Evolutionary conservation across 2,113 vertebrate species (phyloP).

Genomic region (Hymenochirus boettgeri): DNA sequence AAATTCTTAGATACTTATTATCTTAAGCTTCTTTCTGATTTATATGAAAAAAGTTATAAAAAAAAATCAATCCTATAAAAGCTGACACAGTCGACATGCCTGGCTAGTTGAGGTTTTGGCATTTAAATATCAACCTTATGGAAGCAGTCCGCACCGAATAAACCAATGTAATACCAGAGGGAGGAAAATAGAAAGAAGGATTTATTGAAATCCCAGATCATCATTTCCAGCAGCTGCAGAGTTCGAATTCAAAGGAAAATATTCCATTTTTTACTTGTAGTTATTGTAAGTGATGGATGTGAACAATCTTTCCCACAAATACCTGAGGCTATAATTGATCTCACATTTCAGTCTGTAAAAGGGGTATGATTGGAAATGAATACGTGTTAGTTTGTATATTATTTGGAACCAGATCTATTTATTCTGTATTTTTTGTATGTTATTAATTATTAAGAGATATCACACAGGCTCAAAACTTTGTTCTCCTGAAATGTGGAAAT

Average conservation of each 20-base stretch:
- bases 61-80: too few species aligned
- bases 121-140: too few species aligned
- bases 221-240: not conserved
- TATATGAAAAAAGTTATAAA: too few species aligned
- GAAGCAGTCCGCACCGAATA: too few species aligned
- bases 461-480: not conserved
- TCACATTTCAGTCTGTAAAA: too few species aligned
- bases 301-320: not conserved
- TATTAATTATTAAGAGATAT: conserved; percentile 18
- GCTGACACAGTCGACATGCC: too few species aligned
- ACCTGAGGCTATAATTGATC: not conserved
- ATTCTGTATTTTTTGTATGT: not conserved
- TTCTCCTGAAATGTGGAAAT: not conserved
- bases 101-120: too few species aligned
- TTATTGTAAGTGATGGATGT: conserved; percentile 2
- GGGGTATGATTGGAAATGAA: too few species aligned
- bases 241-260: not conserved
- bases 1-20: too few species aligned
- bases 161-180: not conserved
- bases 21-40: too few species aligned
- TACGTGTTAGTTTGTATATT: not conserved
- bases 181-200: not conserved
- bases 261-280: not conserved
- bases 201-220: conserved; percentile 8
- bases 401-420: too few species aligned